phyloP scores from a whole-genome alignment of 2,888 invertebrate genomes.

The Diaphora mendica region DNA sequence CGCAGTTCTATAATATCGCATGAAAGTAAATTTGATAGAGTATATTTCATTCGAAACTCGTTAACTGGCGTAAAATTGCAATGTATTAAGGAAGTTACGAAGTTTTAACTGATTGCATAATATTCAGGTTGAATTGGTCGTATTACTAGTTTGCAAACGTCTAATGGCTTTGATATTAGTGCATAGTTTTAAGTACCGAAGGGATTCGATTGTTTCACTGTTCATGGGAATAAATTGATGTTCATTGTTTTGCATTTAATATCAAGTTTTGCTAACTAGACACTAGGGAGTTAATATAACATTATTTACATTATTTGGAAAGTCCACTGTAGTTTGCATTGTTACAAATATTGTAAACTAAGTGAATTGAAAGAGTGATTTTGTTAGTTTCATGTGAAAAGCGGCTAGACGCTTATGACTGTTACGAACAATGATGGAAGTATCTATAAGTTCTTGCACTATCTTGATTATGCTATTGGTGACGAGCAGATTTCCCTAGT shows the following conservation, averaged over 20 bases:
- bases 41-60: neutral
- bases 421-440: neutral
- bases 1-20: neutral
- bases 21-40: neutral
- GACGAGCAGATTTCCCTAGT: too few species aligned
- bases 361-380: neutral
- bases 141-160: neutral
- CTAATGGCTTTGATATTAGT: neutral
- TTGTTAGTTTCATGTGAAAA: neutral
- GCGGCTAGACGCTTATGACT: too few species aligned
- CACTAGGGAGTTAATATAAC: neutral
- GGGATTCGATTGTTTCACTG: neutral
- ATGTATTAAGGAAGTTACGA: conserved; percentile 1
- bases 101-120: neutral
- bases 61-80: neutral
- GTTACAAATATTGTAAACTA: neutral
- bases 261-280: neutral
- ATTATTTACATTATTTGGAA: neutral
- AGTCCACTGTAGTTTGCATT: neutral
- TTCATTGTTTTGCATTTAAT: neutral
- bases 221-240: neutral
- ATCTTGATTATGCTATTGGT: too few species aligned
- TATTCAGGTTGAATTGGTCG: neutral
- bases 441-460: too few species aligned
- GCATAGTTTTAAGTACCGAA: neutral